Evolutionary conservation across 2,888 invertebrate species (phyloP).

Genomic region (Cryptocephalus primarius): DNA sequence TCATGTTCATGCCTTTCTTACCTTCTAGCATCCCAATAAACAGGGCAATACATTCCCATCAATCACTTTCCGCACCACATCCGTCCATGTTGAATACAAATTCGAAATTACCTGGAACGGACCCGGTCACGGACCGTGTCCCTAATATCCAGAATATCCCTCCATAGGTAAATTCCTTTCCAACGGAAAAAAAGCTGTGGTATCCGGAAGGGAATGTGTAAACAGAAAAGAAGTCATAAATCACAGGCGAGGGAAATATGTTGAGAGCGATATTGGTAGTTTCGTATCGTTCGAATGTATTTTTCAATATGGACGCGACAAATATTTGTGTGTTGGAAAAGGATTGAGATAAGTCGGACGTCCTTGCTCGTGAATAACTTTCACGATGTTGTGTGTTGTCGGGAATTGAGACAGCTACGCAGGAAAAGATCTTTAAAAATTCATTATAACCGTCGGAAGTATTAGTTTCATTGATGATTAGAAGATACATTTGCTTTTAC

Average conservation of each 20-base stretch:
- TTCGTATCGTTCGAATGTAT: not conserved
- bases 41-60: not conserved
- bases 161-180: too few species aligned
- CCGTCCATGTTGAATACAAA: conserved; percentile 4
- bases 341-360: not conserved
- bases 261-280: not conserved
- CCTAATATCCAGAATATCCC: too few species aligned
- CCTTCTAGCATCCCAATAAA: too few species aligned
- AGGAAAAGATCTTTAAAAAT: too few species aligned
- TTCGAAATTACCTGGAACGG: conserved; percentile 4
- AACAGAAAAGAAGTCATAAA: not conserved
- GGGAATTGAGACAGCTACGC: not conserved
- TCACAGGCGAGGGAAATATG: not conserved
- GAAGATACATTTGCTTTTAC: too few species aligned
- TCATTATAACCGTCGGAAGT: too few species aligned
- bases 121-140: too few species aligned
- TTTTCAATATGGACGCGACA: not conserved
- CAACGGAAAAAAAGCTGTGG: too few species aligned
- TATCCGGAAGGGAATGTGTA: too few species aligned
- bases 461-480: too few species aligned
- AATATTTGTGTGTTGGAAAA: not conserved
- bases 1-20: too few species aligned
- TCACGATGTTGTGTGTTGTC: not conserved
- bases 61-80: conserved; percentile 4
- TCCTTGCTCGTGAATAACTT: not conserved